Percentiles rank a stretch among this genome's conserved stretches.
Conservation (phyloP, 1,140 invertebrate genomes). For the Brachionus sp. region DNA sequence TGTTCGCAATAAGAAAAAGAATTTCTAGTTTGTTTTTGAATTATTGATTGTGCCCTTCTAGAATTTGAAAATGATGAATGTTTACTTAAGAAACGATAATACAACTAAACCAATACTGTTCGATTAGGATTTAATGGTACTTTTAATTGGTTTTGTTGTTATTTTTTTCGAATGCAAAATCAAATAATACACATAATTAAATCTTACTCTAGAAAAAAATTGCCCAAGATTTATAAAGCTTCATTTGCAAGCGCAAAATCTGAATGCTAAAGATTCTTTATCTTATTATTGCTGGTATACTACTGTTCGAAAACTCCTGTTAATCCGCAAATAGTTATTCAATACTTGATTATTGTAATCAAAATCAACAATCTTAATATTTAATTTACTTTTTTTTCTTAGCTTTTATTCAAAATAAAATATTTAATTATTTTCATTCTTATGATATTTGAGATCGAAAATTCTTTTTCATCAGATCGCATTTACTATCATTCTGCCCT, state of each 20-base stretch:
- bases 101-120: not conserved
- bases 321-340: slow-evolving; percentile 14
- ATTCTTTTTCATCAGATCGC: not conserved
- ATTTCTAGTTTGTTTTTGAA: not conserved
- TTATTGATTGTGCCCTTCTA: not conserved
- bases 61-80: not conserved
- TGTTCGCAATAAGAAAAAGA: slow-evolving; percentile 9
- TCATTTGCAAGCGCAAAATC: not conserved
- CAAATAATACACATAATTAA: slow-evolving; percentile 28
- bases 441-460: slow-evolving; percentile 3
- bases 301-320: slow-evolving; percentile 25
- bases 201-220: slow-evolving; percentile 25
- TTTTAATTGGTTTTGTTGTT: not conserved
- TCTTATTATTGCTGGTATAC: slow-evolving; percentile 17
- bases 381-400: not conserved
- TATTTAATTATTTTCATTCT: slow-evolving; percentile 29
- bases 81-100: slow-evolving; percentile 7
- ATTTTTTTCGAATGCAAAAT: not conserved
- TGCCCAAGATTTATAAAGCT: not conserved
- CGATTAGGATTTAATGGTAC: slow-evolving; percentile 34
- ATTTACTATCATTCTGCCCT: not conserved
- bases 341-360: not conserved
- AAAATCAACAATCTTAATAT: not conserved
- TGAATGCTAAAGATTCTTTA: not conserved
- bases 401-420: not conserved